Conservation (phyloP, 1,140 invertebrate genomes). For the Ceratina calcarata region DNA sequence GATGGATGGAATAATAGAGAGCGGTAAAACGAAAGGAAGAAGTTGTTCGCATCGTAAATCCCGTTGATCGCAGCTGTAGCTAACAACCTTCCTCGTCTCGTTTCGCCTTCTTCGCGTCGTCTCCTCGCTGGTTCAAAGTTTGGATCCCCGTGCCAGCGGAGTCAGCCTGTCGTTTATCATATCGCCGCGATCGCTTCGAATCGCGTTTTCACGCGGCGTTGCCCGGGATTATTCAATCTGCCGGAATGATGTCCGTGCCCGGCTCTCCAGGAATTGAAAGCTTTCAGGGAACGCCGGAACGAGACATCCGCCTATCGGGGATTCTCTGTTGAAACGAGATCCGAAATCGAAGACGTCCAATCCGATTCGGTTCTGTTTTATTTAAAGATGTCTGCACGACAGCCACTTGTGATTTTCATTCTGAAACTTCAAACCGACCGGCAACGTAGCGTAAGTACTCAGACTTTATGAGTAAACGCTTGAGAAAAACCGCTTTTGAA, state of each 20-base stretch:
- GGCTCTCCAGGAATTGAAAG: slow-evolving; percentile 58
- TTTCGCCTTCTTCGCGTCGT: not conserved
- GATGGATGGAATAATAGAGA: too few relatives aligned
- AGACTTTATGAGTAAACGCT: too few relatives aligned
- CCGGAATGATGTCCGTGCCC: slow-evolving; percentile 49
- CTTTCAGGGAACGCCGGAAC: slow-evolving; percentile 46
- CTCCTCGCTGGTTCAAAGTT: not conserved
- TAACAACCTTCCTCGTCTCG: too few relatives aligned
- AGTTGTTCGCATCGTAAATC: too few relatives aligned
- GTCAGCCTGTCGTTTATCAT: slow-evolving; percentile 54
- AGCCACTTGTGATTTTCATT: too few relatives aligned
- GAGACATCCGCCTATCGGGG: slow-evolving; percentile 34
- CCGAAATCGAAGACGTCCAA: slow-evolving; percentile 8
- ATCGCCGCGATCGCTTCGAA: slow-evolving; percentile 53
- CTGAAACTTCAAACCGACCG: too few relatives aligned
- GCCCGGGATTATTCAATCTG: slow-evolving; percentile 59
- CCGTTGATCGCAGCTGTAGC: too few relatives aligned
- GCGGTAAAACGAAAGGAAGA: too few relatives aligned
- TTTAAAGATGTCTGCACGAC: too few relatives aligned
- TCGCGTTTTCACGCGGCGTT: slow-evolving; percentile 50
- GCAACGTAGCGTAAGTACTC: too few relatives aligned
- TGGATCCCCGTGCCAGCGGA: too few relatives aligned
- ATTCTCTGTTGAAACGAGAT: slow-evolving; percentile 38
- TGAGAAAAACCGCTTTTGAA: too few relatives aligned
- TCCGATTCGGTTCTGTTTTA: not conserved